Percentiles rank a stretch among this genome's conserved stretches.
Conservation (phyloP, 2,113 vertebrate genomes). For the Xyrauchen texanus region DNA sequence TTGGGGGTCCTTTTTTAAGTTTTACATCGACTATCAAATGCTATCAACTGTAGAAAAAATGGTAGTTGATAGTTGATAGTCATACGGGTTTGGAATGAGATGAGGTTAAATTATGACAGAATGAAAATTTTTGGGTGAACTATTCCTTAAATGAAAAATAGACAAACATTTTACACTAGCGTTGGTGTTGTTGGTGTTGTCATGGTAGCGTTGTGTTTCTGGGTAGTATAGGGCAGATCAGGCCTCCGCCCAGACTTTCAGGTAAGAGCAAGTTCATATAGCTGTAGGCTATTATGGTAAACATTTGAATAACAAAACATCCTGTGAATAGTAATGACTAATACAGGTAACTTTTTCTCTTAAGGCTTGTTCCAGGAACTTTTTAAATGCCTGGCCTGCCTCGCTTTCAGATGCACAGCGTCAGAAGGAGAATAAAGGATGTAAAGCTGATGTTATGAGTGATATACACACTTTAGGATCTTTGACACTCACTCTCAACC, state of each 20-base stretch:
- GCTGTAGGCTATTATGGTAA: background rate
- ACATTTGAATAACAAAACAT: slow-evolving; percentile 60
- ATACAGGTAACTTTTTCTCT: background rate
- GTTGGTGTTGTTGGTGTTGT: too few species aligned
- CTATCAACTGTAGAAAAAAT: too few species aligned
- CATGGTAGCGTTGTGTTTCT: background rate
- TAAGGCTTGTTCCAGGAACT: slow-evolving; percentile 46
- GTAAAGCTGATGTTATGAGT: background rate
- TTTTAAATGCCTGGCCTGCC: background rate
- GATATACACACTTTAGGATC: background rate
- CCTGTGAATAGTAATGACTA: slow-evolving; percentile 6
- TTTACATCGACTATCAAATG: too few species aligned
- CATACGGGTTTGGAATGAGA: too few species aligned
- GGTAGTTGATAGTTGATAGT: too few species aligned
- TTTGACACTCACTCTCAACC: too few species aligned
- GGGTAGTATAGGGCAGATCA: too few species aligned
- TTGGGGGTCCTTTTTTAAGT: too few species aligned
- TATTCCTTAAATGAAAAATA: too few species aligned
- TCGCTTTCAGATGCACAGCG: background rate
- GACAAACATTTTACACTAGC: too few species aligned
- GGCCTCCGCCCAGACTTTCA: background rate
- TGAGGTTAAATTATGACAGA: too few species aligned
- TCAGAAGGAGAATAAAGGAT: background rate
- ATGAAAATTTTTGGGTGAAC: too few species aligned
- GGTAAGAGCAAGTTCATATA: background rate